A percentile compares a stretch with the other conserved stretches of the same genome.
These are phyloP conservation scores for Tylochromis polylepis DNA, from an alignment of 2,113 vertebrate genomes.

Conservation along the genomic window DNA sequence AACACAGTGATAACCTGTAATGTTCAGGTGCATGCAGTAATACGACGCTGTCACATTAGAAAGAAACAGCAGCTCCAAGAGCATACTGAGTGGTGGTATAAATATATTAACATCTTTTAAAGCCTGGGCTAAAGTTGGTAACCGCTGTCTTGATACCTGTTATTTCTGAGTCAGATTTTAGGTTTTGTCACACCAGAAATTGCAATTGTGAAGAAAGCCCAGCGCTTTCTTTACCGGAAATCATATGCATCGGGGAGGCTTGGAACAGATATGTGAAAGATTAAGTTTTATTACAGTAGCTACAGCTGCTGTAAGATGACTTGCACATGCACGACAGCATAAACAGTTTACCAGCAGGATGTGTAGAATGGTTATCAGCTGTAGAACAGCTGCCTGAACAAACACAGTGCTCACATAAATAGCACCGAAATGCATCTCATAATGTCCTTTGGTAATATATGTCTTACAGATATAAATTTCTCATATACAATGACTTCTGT, in stretches of 20 bases:
- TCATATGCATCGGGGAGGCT: not conserved
- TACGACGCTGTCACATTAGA: not conserved
- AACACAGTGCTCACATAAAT: not conserved
- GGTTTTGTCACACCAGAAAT: not conserved
- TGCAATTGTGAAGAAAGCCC: not conserved
- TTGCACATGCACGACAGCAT: too few species aligned
- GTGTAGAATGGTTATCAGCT: not conserved
- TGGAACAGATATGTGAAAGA: not conserved
- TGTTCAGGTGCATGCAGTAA: not conserved
- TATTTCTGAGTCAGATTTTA: not conserved
- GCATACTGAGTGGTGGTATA: not conserved
- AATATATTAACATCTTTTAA: not conserved
- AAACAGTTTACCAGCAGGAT: not conserved
- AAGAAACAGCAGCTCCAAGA: not conserved
- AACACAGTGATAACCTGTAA: not conserved
- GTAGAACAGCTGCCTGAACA: not conserved
- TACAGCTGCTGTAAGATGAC: too few species aligned
- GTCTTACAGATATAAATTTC: not conserved
- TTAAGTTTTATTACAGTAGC: not conserved
- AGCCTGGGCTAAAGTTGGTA: not conserved
- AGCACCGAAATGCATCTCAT: not conserved
- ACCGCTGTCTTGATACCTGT: not conserved
- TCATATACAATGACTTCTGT: not conserved
- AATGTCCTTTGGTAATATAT: not conserved
- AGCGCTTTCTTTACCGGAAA: accelerated